Conservation (phyloP, 2,888 invertebrate species). For the Chrysotoxum bicinctum region DNA sequence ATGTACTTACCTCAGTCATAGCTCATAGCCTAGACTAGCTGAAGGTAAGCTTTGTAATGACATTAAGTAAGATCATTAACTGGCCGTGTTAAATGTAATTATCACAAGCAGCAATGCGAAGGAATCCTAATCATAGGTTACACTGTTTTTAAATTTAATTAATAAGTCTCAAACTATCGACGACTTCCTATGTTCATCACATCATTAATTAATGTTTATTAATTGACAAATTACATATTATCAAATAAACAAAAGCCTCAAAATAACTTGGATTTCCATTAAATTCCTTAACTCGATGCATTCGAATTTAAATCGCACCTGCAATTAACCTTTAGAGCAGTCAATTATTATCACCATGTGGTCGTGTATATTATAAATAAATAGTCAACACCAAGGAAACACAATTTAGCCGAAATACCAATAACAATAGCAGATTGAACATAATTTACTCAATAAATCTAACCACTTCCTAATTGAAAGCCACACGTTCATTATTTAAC, state of each 20-base stretch:
- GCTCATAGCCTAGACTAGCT: too few species aligned
- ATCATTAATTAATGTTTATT: background rate
- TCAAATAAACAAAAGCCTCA: background rate
- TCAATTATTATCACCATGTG: background rate
- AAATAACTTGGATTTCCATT: background rate
- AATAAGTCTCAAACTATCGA: background rate
- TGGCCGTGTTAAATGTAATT: too few species aligned
- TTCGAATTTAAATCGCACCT: background rate
- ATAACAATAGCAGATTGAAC: conserved; percentile 27
- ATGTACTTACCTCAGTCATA: too few species aligned
- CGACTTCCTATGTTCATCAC: background rate
- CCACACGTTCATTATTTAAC: conserved; percentile 34
- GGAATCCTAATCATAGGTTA: background rate
- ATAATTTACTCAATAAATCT: conserved; percentile 52
- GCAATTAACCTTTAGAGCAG: conserved; percentile 12
- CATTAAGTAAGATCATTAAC: too few species aligned
- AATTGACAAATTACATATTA: background rate
- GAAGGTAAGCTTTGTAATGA: too few species aligned
- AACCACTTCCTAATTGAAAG: conserved; percentile 63
- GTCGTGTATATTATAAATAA: background rate
- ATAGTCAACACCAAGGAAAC: background rate
- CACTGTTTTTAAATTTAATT: background rate
- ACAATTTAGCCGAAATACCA: background rate
- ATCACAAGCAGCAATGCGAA: too few species aligned
- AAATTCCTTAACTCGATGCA: background rate